Percentiles rank a stretch among this genome's conserved stretches.
Evolutionary conservation across 2,797 vertebrate genomes (phyloP).

Genomic region (Smutsia temminckii): DNA sequence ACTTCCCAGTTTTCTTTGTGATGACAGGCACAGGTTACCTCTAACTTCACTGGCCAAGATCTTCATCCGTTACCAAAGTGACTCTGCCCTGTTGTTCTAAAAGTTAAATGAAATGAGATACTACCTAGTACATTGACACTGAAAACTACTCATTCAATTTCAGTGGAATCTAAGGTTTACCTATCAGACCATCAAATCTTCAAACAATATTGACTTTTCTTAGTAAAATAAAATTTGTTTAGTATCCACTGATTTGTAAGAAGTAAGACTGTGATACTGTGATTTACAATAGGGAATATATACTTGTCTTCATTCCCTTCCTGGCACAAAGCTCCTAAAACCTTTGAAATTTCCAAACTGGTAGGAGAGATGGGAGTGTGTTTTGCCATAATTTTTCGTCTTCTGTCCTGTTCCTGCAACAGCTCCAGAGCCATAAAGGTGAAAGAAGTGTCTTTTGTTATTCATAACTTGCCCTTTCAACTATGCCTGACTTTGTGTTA

Average conservation of each 20-base stretch:
- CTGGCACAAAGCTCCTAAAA: background rate
- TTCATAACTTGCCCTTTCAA: background rate
- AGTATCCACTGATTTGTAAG: background rate
- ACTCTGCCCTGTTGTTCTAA: background rate
- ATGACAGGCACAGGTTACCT: background rate
- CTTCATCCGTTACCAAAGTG: background rate
- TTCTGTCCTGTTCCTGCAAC: background rate
- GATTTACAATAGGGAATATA: background rate
- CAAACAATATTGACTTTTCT: background rate
- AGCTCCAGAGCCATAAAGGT: background rate
- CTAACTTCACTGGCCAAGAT: background rate
- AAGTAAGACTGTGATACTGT: background rate
- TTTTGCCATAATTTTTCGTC: background rate
- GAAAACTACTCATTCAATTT: background rate
- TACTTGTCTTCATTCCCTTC: background rate
- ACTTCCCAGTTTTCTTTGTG: background rate
- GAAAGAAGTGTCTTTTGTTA: background rate
- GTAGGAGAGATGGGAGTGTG: background rate
- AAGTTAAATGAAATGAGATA: background rate
- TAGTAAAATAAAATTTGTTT: background rate
- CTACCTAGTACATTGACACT: background rate
- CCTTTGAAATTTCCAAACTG: background rate
- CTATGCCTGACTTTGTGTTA: background rate
- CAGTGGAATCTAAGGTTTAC: background rate
- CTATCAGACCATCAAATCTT: background rate